Evolutionary conservation across 2,797 vertebrate genomes (phyloP).

Genomic region (Lophotriccus pileatus): DNA sequence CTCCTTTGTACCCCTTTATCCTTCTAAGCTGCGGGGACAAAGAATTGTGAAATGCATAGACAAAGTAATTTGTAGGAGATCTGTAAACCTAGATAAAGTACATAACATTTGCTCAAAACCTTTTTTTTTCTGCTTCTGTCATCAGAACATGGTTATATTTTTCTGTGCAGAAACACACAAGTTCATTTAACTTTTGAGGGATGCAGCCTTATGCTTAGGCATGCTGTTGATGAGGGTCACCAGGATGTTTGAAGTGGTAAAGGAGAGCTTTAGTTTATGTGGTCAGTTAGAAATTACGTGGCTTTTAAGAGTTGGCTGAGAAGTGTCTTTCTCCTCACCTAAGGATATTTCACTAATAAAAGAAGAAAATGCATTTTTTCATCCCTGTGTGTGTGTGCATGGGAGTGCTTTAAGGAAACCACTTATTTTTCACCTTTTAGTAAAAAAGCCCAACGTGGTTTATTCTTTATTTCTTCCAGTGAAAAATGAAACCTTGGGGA

Average conservation of each 20-base stretch:
- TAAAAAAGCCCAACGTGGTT: neutral
- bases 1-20: slow-evolving; percentile 64
- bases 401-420: neutral
- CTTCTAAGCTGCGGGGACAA: slow-evolving; percentile 50
- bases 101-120: slow-evolving; percentile 27
- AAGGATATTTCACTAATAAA: neutral
- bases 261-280: neutral
- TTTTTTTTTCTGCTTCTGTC: slow-evolving; percentile 12
- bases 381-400: neutral
- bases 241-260: neutral
- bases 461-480: neutral
- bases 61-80: slow-evolving; percentile 63
- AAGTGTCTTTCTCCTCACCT: neutral
- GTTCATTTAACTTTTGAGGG: neutral
- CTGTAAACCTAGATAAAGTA: slow-evolving; percentile 54
- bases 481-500: slow-evolving; percentile 18
- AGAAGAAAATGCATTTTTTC: neutral
- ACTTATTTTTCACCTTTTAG: neutral
- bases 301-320: neutral
- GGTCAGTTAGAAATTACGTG: neutral
- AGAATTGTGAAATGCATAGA: slow-evolving; percentile 12
- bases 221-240: neutral
- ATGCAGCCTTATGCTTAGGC: neutral
- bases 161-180: slow-evolving; percentile 1
- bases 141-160: neutral